Conservation (phyloP, 2,888 invertebrate genomes). For the Dryadula phaetusa region DNA sequence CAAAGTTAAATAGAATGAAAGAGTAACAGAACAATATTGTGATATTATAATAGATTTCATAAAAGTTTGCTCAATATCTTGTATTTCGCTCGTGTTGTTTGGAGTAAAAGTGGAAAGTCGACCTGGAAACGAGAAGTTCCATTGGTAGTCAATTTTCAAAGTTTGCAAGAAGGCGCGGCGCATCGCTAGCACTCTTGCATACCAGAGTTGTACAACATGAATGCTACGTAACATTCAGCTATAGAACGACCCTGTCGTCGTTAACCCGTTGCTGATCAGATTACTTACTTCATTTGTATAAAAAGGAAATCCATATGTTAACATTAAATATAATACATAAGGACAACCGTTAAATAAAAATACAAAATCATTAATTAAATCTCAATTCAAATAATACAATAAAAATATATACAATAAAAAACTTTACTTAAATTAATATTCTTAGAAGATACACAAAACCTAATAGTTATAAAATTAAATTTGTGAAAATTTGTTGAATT, state of each 20-base stretch:
- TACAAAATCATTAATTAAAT: no score
- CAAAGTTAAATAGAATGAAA: slow-evolving; percentile 41
- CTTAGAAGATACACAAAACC: no score
- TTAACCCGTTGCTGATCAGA: slow-evolving; percentile 42
- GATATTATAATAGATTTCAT: slow-evolving; percentile 48
- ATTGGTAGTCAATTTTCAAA: slow-evolving; percentile 78
- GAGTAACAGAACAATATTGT: slow-evolving; percentile 44
- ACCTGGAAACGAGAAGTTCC: slow-evolving; percentile 63
- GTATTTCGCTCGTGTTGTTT: slow-evolving; percentile 50
- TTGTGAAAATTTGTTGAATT: not conserved
- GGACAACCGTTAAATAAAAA: no score
- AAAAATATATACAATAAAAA: no score
- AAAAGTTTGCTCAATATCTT: slow-evolving; percentile 47
- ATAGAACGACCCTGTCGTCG: slow-evolving; percentile 37
- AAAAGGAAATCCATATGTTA: no score
- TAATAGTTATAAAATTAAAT: slow-evolving; percentile 2
- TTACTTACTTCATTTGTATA: no score
- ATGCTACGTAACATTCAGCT: slow-evolving; percentile 47
- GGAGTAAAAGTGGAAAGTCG: slow-evolving; percentile 71
- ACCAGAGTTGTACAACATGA: slow-evolving; percentile 58
- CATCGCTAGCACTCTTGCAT: slow-evolving; percentile 63
- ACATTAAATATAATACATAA: no score
- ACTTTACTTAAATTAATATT: no score
- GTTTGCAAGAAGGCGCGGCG: slow-evolving; percentile 61
- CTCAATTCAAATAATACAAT: no score